These are phyloP conservation scores for Micromussa lordhowensis DNA, from an alignment of 92 coral and sea anemone species.

Conservation along the genomic window DNA sequence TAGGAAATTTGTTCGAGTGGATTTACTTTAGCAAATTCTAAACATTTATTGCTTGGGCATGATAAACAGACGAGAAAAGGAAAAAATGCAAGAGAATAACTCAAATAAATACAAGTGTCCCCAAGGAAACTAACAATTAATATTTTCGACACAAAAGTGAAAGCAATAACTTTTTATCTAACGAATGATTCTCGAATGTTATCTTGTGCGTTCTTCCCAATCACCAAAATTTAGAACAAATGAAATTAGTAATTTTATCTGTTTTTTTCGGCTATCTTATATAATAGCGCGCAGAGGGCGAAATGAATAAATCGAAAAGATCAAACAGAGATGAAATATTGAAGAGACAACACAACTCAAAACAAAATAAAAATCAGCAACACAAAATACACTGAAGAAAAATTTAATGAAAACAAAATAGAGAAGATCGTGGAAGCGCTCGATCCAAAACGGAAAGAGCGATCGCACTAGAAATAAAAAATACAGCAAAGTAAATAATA, in stretches of 20 bases:
- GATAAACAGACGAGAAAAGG: slow-evolving; percentile 14
- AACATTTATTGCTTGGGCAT: slow-evolving; percentile 30
- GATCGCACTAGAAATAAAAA: slow-evolving; percentile 77
- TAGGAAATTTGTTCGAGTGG: slow-evolving; percentile 21
- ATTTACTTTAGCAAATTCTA: slow-evolving; percentile 48
- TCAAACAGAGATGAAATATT: slow-evolving; percentile 33
- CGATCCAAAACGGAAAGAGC: slow-evolving; percentile 52
- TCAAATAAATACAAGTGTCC: slow-evolving; percentile 36
- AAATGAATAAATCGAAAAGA: slow-evolving; percentile 32
- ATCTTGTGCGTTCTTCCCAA: slow-evolving; percentile 40
- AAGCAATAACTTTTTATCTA: slow-evolving; percentile 40
- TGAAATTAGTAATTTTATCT: slow-evolving; percentile 54
- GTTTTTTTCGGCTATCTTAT: slow-evolving; percentile 22
- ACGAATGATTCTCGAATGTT: slow-evolving; percentile 37
- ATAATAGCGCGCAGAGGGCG: slow-evolving; percentile 56
- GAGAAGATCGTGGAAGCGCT: slow-evolving; percentile 50
- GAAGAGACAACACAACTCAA: slow-evolving; percentile 51
- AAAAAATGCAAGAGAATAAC: slow-evolving; percentile 3
- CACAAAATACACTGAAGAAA: slow-evolving; percentile 70
- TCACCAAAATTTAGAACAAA: slow-evolving; percentile 51
- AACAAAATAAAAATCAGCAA: slow-evolving; percentile 70
- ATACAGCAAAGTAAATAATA: slow-evolving; percentile 72
- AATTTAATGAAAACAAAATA: slow-evolving; percentile 90
- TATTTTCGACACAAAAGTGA: slow-evolving; percentile 39
- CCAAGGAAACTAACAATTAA: slow-evolving; percentile 48